phyloP scores from a whole-genome alignment of 2,888 invertebrate species.

The Anarsia innoxiella region DNA sequence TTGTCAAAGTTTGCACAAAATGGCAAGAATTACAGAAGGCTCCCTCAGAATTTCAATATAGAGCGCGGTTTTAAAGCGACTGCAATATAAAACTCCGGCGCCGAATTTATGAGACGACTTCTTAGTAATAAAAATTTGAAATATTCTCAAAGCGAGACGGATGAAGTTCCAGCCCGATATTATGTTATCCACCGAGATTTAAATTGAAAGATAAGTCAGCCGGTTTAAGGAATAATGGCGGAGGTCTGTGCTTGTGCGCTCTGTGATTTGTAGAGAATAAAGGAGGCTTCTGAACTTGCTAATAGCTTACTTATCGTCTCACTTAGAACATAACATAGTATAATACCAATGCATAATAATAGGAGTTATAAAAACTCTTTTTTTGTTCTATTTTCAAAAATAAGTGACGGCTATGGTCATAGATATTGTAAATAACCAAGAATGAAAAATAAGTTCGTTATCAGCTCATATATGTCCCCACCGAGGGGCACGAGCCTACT shows the following conservation, averaged over 20 bases:
- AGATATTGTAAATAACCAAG: too few relatives aligned
- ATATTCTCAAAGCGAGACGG: constrained; percentile 12
- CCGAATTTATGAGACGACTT: constrained; percentile 13
- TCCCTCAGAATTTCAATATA: constrained; percentile 6
- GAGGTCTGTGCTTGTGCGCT: not conserved
- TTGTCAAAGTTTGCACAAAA: not conserved
- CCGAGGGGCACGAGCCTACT: too few relatives aligned
- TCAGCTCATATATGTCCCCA: too few relatives aligned
- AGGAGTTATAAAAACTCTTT: too few relatives aligned
- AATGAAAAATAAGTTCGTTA: too few relatives aligned
- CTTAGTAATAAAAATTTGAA: constrained; percentile 13
- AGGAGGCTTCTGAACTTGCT: too few relatives aligned
- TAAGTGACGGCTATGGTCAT: too few relatives aligned
- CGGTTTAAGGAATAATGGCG: not conserved
- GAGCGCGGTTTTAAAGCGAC: constrained; percentile 4
- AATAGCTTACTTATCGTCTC: too few relatives aligned
- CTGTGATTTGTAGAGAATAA: too few relatives aligned
- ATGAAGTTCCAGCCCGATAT: constrained; percentile 4
- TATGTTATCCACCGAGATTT: constrained; percentile 1
- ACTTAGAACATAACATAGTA: too few relatives aligned
- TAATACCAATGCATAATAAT: too few relatives aligned
- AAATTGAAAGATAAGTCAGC: not conserved
- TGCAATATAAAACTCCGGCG: constrained; percentile 10
- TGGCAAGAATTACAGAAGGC: constrained; percentile 2
- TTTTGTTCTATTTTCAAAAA: too few relatives aligned